Conservation (phyloP, 2,113 vertebrate genomes). For the Oncorhynchus nerka region DNA sequence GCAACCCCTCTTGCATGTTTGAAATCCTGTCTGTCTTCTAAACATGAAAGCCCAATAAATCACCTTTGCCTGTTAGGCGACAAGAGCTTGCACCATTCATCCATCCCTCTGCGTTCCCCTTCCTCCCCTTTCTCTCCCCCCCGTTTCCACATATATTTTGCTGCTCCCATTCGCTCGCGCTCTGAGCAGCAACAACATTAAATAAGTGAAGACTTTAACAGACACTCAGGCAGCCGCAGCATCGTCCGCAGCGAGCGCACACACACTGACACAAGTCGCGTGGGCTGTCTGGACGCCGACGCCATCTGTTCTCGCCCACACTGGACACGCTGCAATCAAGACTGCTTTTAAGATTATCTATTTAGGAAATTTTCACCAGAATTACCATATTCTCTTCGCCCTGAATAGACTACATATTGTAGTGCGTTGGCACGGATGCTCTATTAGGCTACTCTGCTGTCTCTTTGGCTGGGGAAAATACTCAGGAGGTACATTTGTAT, state of each 20-base stretch:
- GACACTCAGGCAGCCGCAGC: slow-evolving; percentile 61
- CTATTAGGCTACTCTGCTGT: slow-evolving; percentile 43
- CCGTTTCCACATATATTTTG: slow-evolving; percentile 24
- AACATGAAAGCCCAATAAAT: slow-evolving; percentile 50
- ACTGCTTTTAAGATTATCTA: slow-evolving; percentile 24
- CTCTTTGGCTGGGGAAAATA: slow-evolving; percentile 64
- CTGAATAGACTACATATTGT: slow-evolving; percentile 2
- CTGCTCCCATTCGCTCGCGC: slow-evolving; percentile 67
- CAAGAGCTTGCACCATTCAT: background rate
- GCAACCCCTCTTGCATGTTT: slow-evolving; percentile 17
- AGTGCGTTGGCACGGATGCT: slow-evolving; percentile 51
- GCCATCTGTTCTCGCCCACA: slow-evolving; percentile 30
- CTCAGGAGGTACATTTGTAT: slow-evolving; percentile 63
- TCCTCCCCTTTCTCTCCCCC: background rate
- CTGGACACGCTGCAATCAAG: slow-evolving; percentile 32
- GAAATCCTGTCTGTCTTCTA: slow-evolving; percentile 22
- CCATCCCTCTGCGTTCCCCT: background rate
- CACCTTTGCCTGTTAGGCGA: slow-evolving; percentile 47
- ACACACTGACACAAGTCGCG: slow-evolving; percentile 43
- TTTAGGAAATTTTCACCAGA: slow-evolving; percentile 14
- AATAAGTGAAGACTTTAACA: slow-evolving; percentile 49
- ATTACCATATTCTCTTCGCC: slow-evolving; percentile 7
- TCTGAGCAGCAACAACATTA: slow-evolving; percentile 50
- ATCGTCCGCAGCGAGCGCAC: slow-evolving; percentile 53
- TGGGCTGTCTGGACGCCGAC: slow-evolving; percentile 53